A percentile compares a stretch with the other conserved stretches of the same genome.
phyloP scores from a whole-genome alignment of 2,113 vertebrate genomes.

The Apodemus speciosus region DNA sequence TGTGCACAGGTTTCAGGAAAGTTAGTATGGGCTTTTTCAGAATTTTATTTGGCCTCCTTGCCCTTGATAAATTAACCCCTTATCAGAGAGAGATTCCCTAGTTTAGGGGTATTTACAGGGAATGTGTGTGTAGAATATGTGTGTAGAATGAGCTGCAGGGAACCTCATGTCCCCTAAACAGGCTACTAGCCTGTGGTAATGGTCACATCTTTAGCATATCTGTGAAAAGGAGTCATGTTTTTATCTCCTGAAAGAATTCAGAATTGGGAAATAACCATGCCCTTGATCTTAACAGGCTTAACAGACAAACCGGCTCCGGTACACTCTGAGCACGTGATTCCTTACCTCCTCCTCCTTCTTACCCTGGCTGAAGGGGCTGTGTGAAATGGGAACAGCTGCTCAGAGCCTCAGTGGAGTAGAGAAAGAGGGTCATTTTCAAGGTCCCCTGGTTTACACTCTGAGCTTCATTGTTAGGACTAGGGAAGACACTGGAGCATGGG shows the following conservation, averaged over 20 bases:
- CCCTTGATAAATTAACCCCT: constrained; percentile 42
- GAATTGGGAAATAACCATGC: constrained; percentile 59
- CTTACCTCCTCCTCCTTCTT: neutral
- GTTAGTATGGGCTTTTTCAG: constrained; percentile 41
- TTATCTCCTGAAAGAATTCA: constrained; percentile 54
- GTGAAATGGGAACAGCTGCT: neutral
- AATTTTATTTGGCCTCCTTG: constrained; percentile 43
- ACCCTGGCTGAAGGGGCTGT: neutral
- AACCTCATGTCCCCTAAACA: neutral
- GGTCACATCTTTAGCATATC: constrained; percentile 42
- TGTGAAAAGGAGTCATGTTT: constrained; percentile 48
- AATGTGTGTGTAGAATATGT: neutral
- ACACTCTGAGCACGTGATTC: neutral
- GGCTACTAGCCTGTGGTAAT: constrained; percentile 10
- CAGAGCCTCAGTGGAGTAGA: constrained; percentile 19
- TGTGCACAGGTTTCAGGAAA: constrained; percentile 23
- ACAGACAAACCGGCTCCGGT: neutral
- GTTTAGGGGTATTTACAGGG: neutral
- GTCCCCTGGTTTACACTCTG: neutral
- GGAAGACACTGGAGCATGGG: neutral
- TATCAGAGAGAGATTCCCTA: constrained; percentile 44
- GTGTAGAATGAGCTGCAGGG: neutral
- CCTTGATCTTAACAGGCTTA: constrained; percentile 52
- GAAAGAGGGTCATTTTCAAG: constrained; percentile 15
- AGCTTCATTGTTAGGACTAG: neutral